phyloP scores from a whole-genome alignment of 2,113 vertebrate species.

The Nerophis ophidion region DNA sequence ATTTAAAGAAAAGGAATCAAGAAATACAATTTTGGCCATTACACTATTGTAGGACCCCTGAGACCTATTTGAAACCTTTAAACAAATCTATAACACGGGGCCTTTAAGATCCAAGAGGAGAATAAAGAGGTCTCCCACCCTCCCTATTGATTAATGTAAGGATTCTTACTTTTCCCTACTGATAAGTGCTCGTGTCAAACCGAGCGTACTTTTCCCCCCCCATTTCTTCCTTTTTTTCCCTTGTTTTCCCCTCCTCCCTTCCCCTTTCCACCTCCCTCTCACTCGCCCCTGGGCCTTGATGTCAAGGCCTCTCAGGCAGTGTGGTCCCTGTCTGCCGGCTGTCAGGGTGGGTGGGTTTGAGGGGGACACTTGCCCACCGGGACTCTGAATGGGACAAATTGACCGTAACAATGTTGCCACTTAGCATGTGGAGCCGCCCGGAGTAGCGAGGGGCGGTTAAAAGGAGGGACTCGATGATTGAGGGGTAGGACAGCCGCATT shows the following conservation, averaged over 20 bases:
- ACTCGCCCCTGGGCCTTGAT: conserved; percentile 51
- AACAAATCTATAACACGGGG: no score
- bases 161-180: no score
- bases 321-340: conserved; percentile 63
- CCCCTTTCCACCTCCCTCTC: conserved; percentile 11
- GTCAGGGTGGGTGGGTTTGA: conserved; percentile 40
- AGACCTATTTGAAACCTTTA: no score
- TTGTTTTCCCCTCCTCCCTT: neutral
- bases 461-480: conserved; percentile 56
- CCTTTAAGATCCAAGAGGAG: no score
- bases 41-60: no score
- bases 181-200: no score
- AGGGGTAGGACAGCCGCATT: conserved; percentile 37
- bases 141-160: no score
- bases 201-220: no score
- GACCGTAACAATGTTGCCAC: conserved; percentile 76
- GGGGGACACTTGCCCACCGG: conserved; percentile 66
- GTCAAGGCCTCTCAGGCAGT: conserved; percentile 68
- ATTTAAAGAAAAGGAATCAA: no score
- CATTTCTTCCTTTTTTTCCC: conserved; percentile 1
- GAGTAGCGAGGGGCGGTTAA: conserved; percentile 64
- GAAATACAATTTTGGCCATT: no score
- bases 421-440: conserved; percentile 64
- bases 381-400: conserved; percentile 76
- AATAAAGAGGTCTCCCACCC: no score